phyloP scores from a whole-genome alignment of 2,113 vertebrate species.

The Piliocolobus tephrosceles region DNA sequence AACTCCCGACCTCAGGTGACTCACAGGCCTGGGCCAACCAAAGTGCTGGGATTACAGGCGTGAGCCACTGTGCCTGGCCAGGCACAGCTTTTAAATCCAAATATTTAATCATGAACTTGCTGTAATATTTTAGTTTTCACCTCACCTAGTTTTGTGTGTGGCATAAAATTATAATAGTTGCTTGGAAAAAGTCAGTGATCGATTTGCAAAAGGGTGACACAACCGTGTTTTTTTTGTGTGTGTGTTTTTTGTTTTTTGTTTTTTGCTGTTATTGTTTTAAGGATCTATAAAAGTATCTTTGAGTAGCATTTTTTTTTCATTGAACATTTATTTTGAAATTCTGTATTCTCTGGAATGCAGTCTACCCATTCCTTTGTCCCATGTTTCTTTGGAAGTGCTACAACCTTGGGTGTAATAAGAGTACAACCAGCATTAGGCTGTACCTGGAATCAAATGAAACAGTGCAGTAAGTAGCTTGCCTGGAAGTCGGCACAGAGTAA shows the following conservation, averaged over 20 bases:
- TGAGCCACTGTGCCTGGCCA: neutral
- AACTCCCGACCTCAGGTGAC: too few relatives aligned
- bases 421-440: neutral
- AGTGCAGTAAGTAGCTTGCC: neutral
- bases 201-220: neutral
- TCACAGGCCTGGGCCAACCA: too few relatives aligned
- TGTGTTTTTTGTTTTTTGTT: neutral
- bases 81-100: neutral
- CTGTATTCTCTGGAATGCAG: neutral
- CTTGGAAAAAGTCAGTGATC: neutral
- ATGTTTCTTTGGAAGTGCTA: neutral
- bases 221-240: neutral
- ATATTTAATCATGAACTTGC: neutral
- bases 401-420: neutral
- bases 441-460: neutral
- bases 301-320: neutral
- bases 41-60: too few relatives aligned
- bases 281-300: neutral
- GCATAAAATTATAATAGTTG: neutral
- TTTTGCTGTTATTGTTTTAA: neutral
- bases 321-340: neutral
- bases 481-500: too few relatives aligned
- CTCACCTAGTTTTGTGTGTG: neutral
- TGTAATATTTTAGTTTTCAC: neutral
- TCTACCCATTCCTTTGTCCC: neutral